Conservation (phyloP, 2,888 invertebrate genomes). For the Oscheius sp. region DNA sequence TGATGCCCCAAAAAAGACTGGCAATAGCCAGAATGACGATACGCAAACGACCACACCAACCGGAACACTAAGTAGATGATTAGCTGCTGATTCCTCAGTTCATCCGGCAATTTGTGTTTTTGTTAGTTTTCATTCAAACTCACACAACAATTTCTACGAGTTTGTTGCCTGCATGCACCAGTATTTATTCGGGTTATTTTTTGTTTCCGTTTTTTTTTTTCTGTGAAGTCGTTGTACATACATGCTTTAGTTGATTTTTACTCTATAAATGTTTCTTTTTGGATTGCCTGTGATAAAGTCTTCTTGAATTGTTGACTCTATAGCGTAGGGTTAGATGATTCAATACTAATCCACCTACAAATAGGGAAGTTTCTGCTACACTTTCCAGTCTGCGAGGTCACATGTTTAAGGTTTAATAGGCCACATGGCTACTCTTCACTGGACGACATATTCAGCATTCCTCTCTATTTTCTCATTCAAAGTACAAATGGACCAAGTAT, state of each 20-base stretch:
- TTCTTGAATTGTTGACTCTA: background rate
- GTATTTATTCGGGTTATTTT: background rate
- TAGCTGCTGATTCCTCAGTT: background rate
- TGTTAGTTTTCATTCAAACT: background rate
- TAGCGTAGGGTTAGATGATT: background rate
- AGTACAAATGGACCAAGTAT: no score
- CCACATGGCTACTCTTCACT: no score
- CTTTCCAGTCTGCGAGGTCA: background rate
- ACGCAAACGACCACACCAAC: constrained; percentile 21
- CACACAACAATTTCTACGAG: constrained; percentile 1
- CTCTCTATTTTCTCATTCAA: no score
- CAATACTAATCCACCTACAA: constrained; percentile 1
- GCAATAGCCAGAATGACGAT: background rate
- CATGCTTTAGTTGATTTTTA: background rate
- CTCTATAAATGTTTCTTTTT: background rate
- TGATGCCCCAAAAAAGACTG: background rate
- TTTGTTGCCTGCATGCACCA: background rate
- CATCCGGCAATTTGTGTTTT: background rate
- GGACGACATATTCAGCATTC: no score
- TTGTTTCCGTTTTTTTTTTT: background rate
- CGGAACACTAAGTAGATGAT: constrained; percentile 20
- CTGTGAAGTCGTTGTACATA: background rate
- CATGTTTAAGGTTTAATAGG: background rate
- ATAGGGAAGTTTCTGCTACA: constrained; percentile 4
- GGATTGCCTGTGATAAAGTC: background rate